Evolutionary conservation across 2,113 vertebrate genomes (phyloP), one percentile per base, ranked within the genome.

Genomic region (Barbus barbus): DNA sequence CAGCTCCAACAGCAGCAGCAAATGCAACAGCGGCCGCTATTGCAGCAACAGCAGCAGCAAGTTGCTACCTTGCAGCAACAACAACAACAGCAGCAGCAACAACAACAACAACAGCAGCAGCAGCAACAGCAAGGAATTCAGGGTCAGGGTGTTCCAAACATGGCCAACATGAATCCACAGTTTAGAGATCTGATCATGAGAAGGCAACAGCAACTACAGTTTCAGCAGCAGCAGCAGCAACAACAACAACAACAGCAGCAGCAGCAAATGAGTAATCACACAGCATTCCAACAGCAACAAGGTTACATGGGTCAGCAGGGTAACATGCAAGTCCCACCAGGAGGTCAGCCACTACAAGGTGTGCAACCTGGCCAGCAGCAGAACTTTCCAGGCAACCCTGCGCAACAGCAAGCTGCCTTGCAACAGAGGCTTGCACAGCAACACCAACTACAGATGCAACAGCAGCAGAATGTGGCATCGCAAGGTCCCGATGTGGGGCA

Each of bases 261-360:
- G 36, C 94, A 95, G 82, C 93, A 95, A 73, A 96, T 98, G 94
- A 94, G 95, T 38, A 97, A 95, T 88, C 97, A 98, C 16, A 94
- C 78, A 86, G 96, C 98, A 91, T 98, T 98, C 83, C 97, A 96
- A 87, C 97, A 97, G 65, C 95, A 96, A 69, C 97, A 98, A 90
- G 94, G 94, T 26, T 97, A 97, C 82, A 95, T 96, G 74, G 95
- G 95, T 83, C 97, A 97, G 91, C 95, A 96, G 46, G 96, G 86
- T 22, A 83, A 33, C 74, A 87, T 89, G 67, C 87, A 86, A 63
- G 60, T 81, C 69, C 88, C 88, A 8, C 36, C 89, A 33, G 90
- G 86, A 41, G 93, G 96, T 90, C 97, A 96, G 85, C 95, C 96
- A 53, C 96, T 90, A 20, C 91, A 89, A 75, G 96, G 96, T 0